phyloP scores from a whole-genome alignment of 2,888 invertebrate species.

The Brenthis hecate region DNA sequence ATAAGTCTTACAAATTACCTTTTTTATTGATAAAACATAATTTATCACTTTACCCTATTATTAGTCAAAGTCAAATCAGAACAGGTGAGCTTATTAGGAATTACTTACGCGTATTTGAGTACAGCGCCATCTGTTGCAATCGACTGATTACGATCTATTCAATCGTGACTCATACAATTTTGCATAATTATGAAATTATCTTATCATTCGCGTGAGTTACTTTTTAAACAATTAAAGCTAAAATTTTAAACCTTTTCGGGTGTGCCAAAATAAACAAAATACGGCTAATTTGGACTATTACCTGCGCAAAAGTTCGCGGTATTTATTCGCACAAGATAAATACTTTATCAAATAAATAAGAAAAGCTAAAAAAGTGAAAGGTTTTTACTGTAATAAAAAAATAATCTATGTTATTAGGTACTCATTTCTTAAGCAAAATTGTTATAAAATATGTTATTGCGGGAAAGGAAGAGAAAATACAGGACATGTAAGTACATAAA shows the following conservation, averaged over 20 bases:
- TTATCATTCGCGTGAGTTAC: conserved; percentile 35
- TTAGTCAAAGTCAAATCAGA: conserved; percentile 32
- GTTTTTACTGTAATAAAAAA: too few relatives aligned
- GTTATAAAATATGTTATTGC: too few relatives aligned
- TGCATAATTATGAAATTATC: conserved; percentile 42
- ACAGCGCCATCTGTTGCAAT: conserved; percentile 67
- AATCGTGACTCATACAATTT: conserved; percentile 45
- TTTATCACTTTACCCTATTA: conserved; percentile 26
- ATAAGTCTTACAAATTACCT: too few relatives aligned
- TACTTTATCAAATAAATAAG: too few relatives aligned
- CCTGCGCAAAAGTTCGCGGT: too few relatives aligned
- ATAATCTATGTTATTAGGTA: too few relatives aligned
- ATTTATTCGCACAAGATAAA: too few relatives aligned
- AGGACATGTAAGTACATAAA: too few relatives aligned
- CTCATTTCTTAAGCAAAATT: too few relatives aligned
- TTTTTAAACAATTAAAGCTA: background rate
- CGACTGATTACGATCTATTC: conserved; percentile 55
- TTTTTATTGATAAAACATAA: background rate
- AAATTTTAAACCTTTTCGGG: background rate
- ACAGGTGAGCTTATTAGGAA: conserved; percentile 77
- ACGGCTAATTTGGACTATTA: too few relatives aligned
- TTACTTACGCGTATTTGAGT: conserved; percentile 70
- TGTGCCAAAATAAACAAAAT: background rate
- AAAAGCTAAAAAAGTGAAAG: too few relatives aligned
- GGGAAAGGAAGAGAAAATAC: too few relatives aligned